A percentile compares a stretch with the other conserved stretches of the same genome.
Evolutionary conservation across 92 coral and sea anemone species (phyloP).

Genomic region (Actinernus sp.): DNA sequence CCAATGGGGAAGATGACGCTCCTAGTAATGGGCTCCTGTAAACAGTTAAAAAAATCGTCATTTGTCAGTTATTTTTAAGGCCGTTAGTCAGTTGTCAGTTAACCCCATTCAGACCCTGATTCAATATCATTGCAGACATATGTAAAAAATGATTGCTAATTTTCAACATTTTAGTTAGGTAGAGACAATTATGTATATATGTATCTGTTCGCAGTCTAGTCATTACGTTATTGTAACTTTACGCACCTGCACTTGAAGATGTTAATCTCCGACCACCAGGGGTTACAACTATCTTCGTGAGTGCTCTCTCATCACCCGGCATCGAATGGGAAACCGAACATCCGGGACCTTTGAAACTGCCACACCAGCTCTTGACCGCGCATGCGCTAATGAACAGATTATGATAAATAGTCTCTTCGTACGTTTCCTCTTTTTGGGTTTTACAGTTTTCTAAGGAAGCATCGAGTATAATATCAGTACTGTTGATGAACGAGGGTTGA

Average conservation of each 20-base stretch:
- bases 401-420: constrained; percentile 27
- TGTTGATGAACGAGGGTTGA: constrained; percentile 33
- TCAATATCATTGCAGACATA: no score
- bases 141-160: no score
- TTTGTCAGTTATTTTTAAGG: no score
- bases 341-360: constrained; percentile 45
- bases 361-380: constrained; percentile 28
- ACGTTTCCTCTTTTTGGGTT: constrained; percentile 22
- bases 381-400: constrained; percentile 42
- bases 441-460: constrained; percentile 31
- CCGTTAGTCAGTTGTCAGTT: no score
- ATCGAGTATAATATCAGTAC: constrained; percentile 44
- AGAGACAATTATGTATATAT: no score
- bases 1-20: no score
- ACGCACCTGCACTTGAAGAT: not conserved
- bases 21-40: no score
- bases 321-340: constrained; percentile 52
- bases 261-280: not conserved
- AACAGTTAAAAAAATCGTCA: no score
- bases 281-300: constrained; percentile 2
- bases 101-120: no score
- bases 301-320: constrained; percentile 8
- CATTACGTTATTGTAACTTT: no score
- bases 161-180: no score
- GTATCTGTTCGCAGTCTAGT: no score